A percentile compares a stretch with the other conserved stretches of the same genome.
phyloP scores from a whole-genome alignment of 2,888 invertebrate species.

The Amphimallon solstitiale region DNA sequence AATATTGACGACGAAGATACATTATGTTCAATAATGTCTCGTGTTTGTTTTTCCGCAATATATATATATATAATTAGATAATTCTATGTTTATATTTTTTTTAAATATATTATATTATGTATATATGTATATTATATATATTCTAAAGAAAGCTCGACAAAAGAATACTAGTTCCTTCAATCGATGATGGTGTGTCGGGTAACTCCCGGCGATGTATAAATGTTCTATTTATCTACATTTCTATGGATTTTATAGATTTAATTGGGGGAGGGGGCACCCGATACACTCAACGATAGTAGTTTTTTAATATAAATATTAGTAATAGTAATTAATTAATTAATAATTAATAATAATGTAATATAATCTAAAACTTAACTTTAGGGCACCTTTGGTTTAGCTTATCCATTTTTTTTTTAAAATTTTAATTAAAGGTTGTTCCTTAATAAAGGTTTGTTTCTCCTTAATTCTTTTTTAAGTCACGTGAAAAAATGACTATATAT shows the following conservation, averaged over 20 bases:
- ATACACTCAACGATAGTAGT: neutral
- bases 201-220: too few species aligned
- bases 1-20: conserved; percentile 42
- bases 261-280: conserved; percentile 6
- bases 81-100: conserved; percentile 23
- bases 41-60: conserved; percentile 17
- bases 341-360: conserved; percentile 47
- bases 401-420: conserved; percentile 59
- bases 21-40: conserved; percentile 17
- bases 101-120: conserved; percentile 24
- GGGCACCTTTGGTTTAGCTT: conserved; percentile 91
- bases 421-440: conserved; percentile 10
- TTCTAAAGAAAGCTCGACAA: conserved; percentile 56
- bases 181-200: neutral
- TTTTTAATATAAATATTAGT: conserved; percentile 16
- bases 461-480: conserved; percentile 16
- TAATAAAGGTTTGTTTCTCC: neutral
- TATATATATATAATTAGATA: conserved; percentile 29
- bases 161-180: conserved; percentile 49
- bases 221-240: too few species aligned
- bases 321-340: conserved; percentile 18
- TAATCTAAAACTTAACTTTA: conserved; percentile 71
- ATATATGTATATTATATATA: conserved; percentile 39
- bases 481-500: conserved; percentile 30
- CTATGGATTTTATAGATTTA: conserved; percentile 10